phyloP scores from a whole-genome alignment of 2,797 vertebrate genomes.

The Tapirus indicus region DNA sequence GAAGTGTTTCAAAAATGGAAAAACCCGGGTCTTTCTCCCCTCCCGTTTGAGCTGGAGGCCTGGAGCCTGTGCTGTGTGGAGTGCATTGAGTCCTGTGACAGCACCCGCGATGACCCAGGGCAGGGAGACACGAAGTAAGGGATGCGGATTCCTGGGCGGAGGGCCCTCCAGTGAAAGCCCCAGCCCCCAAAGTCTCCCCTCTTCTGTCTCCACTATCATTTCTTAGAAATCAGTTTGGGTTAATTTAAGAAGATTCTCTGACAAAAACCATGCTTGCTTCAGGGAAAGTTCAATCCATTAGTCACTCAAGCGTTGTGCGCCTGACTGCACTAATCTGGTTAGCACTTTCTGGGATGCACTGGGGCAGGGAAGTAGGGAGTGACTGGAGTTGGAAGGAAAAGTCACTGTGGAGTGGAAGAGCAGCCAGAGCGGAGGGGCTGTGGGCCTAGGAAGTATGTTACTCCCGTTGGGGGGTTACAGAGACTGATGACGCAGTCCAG shows the following conservation, averaged over 20 bases:
- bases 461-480: background rate
- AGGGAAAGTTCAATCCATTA: background rate
- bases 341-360: background rate
- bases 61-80: background rate
- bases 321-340: background rate
- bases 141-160: background rate
- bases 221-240: background rate
- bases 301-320: background rate
- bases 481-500: background rate
- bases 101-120: background rate
- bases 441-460: background rate
- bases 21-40: background rate
- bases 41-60: rapidly evolving
- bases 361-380: background rate
- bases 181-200: background rate
- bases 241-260: background rate
- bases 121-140: rapidly evolving
- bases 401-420: too few relatives aligned
- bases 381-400: background rate
- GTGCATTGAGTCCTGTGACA: rapidly evolving
- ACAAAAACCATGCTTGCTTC: background rate
- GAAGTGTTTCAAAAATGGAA: background rate
- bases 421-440: background rate
- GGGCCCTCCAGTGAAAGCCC: background rate
- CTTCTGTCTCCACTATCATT: background rate